These are phyloP conservation scores for Pogonocherus hispidulus DNA, from an alignment of 2,888 invertebrate genomes.

Conservation along the genomic window DNA sequence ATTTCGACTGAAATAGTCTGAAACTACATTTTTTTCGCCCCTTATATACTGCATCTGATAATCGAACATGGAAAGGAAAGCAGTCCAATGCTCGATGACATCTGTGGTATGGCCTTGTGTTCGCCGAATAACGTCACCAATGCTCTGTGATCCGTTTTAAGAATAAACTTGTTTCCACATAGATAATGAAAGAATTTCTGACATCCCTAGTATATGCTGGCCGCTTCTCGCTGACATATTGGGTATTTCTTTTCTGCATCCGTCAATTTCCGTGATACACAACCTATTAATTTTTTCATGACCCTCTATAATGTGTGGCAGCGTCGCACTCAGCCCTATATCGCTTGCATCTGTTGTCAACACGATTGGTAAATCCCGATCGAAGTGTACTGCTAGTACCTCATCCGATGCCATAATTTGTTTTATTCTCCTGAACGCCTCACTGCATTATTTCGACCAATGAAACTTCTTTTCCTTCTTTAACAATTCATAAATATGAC, in stretches of 20 bases:
- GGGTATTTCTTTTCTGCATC: slow-evolving; percentile 19
- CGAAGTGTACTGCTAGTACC: neutral
- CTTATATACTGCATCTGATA: slow-evolving; percentile 30
- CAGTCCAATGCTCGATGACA: slow-evolving; percentile 26
- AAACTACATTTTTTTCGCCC: slow-evolving; percentile 11
- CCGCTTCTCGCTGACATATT: neutral
- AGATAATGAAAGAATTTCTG: slow-evolving; percentile 24
- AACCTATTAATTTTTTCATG: slow-evolving; percentile 24
- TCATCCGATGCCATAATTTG: neutral
- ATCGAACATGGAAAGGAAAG: slow-evolving; percentile 16
- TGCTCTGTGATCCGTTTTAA: slow-evolving; percentile 59
- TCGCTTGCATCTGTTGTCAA: neutral
- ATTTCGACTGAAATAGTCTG: slow-evolving; percentile 22
- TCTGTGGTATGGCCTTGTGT: slow-evolving; percentile 5
- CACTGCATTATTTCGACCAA: neutral
- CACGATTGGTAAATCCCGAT: neutral
- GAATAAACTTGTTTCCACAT: slow-evolving; percentile 32
- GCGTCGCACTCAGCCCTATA: slow-evolving; percentile 14
- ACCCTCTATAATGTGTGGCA: slow-evolving; percentile 16
- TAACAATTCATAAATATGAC: neutral
- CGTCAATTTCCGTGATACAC: slow-evolving; percentile 16
- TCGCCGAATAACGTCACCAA: slow-evolving; percentile 52
- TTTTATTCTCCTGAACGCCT: neutral
- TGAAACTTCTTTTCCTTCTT: neutral
- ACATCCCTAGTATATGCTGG: neutral